Evolutionary conservation across 2,113 vertebrate genomes (phyloP), one percentile per base, ranked within the genome.

Genomic region (Pristiophorus japonicus): DNA sequence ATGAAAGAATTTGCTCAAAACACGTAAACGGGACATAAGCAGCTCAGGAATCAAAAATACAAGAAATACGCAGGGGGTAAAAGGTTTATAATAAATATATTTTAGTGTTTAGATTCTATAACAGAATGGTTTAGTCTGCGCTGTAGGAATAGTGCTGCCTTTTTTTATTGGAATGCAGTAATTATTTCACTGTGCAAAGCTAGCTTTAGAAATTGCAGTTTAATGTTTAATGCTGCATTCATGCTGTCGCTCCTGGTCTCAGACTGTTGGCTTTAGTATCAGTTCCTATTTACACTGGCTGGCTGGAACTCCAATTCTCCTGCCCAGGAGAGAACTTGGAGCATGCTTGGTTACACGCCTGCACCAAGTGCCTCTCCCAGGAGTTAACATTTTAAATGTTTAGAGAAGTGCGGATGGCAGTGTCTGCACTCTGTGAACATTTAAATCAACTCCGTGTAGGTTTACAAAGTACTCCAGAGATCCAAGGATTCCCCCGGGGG

Each of bases 351-450:
- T 92, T 92, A 92, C 59, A 92, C 34, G 59, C 16, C 88, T 92
- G 88, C 34, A 38, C 88, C 59, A n/a, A 65, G 59, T n/a, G 63
- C 88, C 88, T 92, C 88, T 92, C 88, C 59, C 14, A 8, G 88
- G 88, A 92, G 59, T 63, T 92, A 92, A 92, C 34, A 92, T 92
- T 92, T 63, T 65, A 92, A 92, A 65, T 92, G 88, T 92, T 92
- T 22, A 63, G 88, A 92, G 59, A 63, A 63, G 59, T 65, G 18
- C n/a, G n/a, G 59, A 92, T 92, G n/a, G 59, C 38, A 63, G 88
- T 42, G 55, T n/a, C 55, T 91, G 88, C 55, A 63, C 88, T 91
- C 88, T 91, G 84, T 87, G 88, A 92, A 63, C 88, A 92, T 24
- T 92, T 65, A 92, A 92, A 92, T 92, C 65, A 92, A 92, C 88